These are phyloP conservation scores for Dysmachus trigonus DNA, from an alignment of 2,888 invertebrate species.

Conservation along the genomic window DNA sequence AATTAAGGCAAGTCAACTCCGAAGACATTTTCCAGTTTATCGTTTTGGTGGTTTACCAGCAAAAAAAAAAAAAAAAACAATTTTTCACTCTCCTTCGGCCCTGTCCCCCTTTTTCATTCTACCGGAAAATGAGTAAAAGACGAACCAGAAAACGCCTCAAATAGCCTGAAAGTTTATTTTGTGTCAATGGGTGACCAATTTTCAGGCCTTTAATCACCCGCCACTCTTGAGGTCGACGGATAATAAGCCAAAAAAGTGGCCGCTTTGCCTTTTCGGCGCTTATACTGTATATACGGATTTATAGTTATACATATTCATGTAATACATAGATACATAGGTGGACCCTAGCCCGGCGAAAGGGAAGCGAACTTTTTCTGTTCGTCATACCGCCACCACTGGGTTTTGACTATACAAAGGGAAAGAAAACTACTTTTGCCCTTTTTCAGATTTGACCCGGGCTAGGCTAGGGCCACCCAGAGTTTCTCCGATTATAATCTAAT, in stretches of 20 bases:
- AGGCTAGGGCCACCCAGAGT: background rate
- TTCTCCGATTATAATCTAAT: constrained; percentile 27
- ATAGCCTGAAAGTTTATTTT: constrained; percentile 39
- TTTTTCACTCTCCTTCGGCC: background rate
- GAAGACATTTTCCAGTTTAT: constrained; percentile 24
- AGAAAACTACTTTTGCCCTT: constrained; percentile 7
- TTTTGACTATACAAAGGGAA: background rate
- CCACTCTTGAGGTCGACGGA: background rate
- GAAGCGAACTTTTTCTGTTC: background rate
- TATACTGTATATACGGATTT: no score
- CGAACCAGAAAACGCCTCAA: constrained; percentile 20
- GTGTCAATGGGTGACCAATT: constrained; percentile 42
- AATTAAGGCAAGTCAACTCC: constrained; percentile 32
- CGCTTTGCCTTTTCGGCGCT: background rate
- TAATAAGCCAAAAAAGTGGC: constrained; percentile 3
- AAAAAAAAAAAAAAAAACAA: background rate
- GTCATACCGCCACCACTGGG: background rate
- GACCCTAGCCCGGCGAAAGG: background rate
- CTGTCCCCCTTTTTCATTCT: background rate
- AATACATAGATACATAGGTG: background rate
- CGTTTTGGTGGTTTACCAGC: background rate
- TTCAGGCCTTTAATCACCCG: constrained; percentile 38
- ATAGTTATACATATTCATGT: background rate
- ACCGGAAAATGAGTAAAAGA: background rate
- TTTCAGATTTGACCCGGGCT: background rate